Conservation (phyloP, 2,888 invertebrate genomes). For the Chymomyza fuscimana region DNA sequence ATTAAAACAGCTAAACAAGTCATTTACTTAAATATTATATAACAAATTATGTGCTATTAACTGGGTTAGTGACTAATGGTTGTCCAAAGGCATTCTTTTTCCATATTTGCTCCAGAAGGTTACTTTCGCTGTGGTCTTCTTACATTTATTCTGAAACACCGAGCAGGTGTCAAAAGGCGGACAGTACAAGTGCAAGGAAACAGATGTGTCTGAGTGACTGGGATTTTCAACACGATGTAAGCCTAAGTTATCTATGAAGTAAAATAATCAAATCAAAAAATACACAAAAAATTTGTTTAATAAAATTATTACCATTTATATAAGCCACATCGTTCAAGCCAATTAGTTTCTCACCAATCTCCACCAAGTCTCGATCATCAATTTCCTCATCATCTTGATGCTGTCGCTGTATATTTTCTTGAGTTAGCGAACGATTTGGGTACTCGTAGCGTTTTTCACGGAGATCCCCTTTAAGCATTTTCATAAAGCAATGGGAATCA, state of each 20-base stretch:
- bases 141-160: conserved; percentile 94
- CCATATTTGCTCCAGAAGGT: conserved; percentile 97
- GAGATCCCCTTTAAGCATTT: conserved; percentile 90
- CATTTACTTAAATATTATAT: neutral
- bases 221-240: conserved; percentile 97
- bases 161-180: conserved; percentile 94
- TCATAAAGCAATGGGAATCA: conserved; percentile 98
- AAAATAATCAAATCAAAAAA: neutral
- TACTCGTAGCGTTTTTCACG: conserved; percentile 85
- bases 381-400: conserved; percentile 41
- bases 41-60: neutral
- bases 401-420: conserved; percentile 22
- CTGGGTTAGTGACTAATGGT: neutral
- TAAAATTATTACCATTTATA: conserved; percentile 88
- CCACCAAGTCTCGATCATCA: conserved; percentile 82
- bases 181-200: conserved; percentile 96
- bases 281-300: too few relatives aligned
- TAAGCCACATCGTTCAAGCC: conserved; percentile 92
- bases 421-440: conserved; percentile 40
- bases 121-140: conserved; percentile 85
- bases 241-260: conserved; percentile 92
- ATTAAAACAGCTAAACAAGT: neutral
- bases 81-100: neutral
- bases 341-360: conserved; percentile 84
- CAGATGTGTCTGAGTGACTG: conserved; percentile 92